phyloP scores from a whole-genome alignment of 92 coral and sea anemone species.

The Diadumene lineata region DNA sequence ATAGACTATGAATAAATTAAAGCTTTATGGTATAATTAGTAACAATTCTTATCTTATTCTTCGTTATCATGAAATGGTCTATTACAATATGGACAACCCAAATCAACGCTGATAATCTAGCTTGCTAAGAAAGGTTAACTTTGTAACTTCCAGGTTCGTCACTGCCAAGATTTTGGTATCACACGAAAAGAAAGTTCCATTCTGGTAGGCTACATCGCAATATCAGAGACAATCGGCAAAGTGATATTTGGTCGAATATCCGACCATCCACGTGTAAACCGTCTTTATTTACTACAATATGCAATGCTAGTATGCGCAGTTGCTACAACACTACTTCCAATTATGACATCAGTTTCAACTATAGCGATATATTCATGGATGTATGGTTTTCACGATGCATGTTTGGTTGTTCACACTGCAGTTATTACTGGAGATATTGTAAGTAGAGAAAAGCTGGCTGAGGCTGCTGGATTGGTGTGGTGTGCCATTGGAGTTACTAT shows the following conservation, averaged over 20 bases:
- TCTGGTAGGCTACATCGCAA: constrained; percentile 71
- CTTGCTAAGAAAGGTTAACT: too few relatives aligned
- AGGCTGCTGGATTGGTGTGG: constrained; percentile 66
- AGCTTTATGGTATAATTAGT: too few relatives aligned
- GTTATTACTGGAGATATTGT: constrained; percentile 68
- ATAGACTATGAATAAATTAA: too few relatives aligned
- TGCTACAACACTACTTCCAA: constrained; percentile 65
- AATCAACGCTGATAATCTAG: too few relatives aligned
- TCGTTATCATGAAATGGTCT: too few relatives aligned
- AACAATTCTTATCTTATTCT: too few relatives aligned
- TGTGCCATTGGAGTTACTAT: constrained; percentile 56
- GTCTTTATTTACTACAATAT: constrained; percentile 57
- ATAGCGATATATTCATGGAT: constrained; percentile 57
- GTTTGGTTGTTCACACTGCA: constrained; percentile 64
- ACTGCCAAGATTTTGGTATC: constrained; percentile 74
- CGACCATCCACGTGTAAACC: constrained; percentile 75
- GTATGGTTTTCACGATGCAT: constrained; percentile 70
- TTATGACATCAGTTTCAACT: constrained; percentile 45
- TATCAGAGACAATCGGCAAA: constrained; percentile 77
- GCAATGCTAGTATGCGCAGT: constrained; percentile 59
- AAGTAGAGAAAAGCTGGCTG: constrained; percentile 55
- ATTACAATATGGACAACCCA: too few relatives aligned
- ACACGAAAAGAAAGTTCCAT: constrained; percentile 51
- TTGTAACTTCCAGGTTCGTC: constrained; percentile 61
- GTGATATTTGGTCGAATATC: constrained; percentile 67